A percentile compares a stretch with the other conserved stretches of the same genome.
phyloP scores from a whole-genome alignment of 23 tunicate species.

The Aplidium turbinatum region DNA sequence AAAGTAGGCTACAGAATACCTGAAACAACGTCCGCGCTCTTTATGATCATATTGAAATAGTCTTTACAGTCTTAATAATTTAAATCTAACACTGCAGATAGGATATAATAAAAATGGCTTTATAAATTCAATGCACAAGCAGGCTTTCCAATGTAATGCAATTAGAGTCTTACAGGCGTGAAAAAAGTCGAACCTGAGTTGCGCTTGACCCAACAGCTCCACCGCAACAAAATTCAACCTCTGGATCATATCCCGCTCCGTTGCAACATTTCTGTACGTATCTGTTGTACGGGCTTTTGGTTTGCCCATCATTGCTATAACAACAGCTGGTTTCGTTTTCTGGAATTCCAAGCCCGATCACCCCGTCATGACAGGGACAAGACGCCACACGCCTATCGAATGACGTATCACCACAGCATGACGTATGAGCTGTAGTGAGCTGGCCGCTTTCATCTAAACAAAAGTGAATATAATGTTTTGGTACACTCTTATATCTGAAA shows the following conservation, averaged over 20 bases:
- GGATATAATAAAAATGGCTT: too few species aligned
- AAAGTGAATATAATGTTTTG: too few species aligned
- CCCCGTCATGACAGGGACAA: conserved; percentile 78
- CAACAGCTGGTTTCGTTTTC: conserved; percentile 36
- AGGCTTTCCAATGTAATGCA: neutral
- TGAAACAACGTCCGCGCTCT: too few species aligned
- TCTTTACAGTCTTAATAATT: too few species aligned
- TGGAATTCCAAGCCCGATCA: conserved; percentile 20
- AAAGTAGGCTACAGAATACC: too few species aligned
- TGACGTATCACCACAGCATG: conserved; percentile 75
- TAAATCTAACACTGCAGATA: too few species aligned
- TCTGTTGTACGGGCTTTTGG: conserved; percentile 30
- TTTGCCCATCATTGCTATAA: conserved; percentile 7
- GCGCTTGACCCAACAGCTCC: conserved; percentile 43
- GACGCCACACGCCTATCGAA: conserved; percentile 76
- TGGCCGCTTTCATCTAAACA: too few species aligned
- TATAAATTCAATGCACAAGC: too few species aligned
- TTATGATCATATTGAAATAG: too few species aligned
- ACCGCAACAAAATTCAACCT: conserved; percentile 65
- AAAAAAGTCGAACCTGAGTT: conserved; percentile 37
- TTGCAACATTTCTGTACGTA: conserved; percentile 65
- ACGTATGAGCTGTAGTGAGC: conserved; percentile 79
- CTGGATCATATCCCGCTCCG: conserved; percentile 45
- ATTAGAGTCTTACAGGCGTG: neutral
- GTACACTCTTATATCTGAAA: too few species aligned